Conservation (phyloP, 2,797 vertebrate species). For the Naso thynnoides region DNA sequence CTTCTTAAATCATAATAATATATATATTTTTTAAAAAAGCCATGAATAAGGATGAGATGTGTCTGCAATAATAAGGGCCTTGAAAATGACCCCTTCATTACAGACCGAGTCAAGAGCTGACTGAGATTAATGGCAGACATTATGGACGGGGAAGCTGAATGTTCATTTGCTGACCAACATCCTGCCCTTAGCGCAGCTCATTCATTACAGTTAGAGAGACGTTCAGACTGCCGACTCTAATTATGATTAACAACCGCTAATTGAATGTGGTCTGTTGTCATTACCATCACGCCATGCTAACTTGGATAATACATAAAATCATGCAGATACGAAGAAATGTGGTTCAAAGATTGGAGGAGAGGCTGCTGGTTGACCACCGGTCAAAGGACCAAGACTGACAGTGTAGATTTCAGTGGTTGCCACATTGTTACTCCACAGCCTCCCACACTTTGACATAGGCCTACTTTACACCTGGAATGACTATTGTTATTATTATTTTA, state of each 20-base stretch:
- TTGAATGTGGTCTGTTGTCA: slow-evolving; percentile 67
- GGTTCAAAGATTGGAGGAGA: not conserved
- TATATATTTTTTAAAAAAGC: not conserved
- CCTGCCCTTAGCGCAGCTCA: slow-evolving; percentile 72
- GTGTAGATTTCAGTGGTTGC: not conserved
- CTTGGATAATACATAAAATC: slow-evolving; percentile 57
- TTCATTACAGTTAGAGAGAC: slow-evolving; percentile 78
- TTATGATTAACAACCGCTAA: slow-evolving; percentile 79
- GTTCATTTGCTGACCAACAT: slow-evolving; percentile 82
- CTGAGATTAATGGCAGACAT: slow-evolving; percentile 72
- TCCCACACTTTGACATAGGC: not conserved
- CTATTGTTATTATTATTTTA: no score
- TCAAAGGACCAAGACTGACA: not conserved
- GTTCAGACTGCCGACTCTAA: slow-evolving; percentile 66
- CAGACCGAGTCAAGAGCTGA: slow-evolving; percentile 56
- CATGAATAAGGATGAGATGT: slow-evolving; percentile 2
- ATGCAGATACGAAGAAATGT: slow-evolving; percentile 31
- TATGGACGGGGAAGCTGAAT: slow-evolving; percentile 65
- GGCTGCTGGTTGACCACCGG: not conserved
- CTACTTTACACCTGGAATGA: no score
- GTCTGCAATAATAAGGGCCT: slow-evolving; percentile 43
- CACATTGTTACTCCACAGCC: not conserved
- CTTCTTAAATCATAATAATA: slow-evolving; percentile 1
- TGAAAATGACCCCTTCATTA: slow-evolving; percentile 67
- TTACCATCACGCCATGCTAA: slow-evolving; percentile 51